A percentile compares a stretch with the other conserved stretches of the same genome.
These are phyloP conservation scores for Gadus macrocephalus DNA, from an alignment of 2,113 vertebrate species.

Conservation along the genomic window DNA sequence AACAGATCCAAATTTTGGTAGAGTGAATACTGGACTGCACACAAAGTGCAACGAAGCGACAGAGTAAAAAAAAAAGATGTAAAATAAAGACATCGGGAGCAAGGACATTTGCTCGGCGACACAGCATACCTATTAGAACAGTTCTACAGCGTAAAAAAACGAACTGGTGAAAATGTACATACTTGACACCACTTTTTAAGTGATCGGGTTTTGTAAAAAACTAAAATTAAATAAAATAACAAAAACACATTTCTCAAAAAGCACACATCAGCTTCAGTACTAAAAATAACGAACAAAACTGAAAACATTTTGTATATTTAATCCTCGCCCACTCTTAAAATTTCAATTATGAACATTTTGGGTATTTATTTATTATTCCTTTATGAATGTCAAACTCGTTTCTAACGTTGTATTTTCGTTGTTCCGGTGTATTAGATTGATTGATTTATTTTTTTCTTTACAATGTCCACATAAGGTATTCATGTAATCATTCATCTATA, in stretches of 20 bases:
- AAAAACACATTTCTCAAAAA: conserved; percentile 95
- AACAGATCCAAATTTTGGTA: conserved; percentile 69
- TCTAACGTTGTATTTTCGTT: conserved; percentile 67
- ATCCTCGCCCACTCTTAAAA: conserved; percentile 78
- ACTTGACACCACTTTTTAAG: conserved; percentile 78
- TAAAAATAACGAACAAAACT: conserved; percentile 98
- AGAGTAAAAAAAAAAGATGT: conserved; percentile 7
- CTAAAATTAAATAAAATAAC: conserved; percentile 81
- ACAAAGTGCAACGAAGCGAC: conserved; percentile 16
- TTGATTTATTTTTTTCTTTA: conserved; percentile 69
- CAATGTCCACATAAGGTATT: conserved; percentile 59
- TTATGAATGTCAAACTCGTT: conserved; percentile 68
- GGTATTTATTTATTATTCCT: conserved; percentile 70
- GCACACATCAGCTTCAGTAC: conserved; percentile 97
- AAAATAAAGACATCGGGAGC: conserved; percentile 42
- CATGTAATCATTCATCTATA: conserved; percentile 51
- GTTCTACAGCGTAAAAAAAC: conserved; percentile 87
- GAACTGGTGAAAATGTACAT: conserved; percentile 71
- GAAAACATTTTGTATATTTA: conserved; percentile 77
- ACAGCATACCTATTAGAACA: conserved; percentile 81
- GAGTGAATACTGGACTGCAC: conserved; percentile 62
- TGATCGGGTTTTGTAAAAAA: conserved; percentile 85
- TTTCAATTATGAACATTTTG: conserved; percentile 81
- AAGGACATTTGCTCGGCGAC: conserved; percentile 76
- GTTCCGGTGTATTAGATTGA: conserved; percentile 68